These are phyloP conservation scores for Branchipolynoe longqiensis DNA, from an alignment of 2,888 invertebrate species.

Conservation along the genomic window DNA sequence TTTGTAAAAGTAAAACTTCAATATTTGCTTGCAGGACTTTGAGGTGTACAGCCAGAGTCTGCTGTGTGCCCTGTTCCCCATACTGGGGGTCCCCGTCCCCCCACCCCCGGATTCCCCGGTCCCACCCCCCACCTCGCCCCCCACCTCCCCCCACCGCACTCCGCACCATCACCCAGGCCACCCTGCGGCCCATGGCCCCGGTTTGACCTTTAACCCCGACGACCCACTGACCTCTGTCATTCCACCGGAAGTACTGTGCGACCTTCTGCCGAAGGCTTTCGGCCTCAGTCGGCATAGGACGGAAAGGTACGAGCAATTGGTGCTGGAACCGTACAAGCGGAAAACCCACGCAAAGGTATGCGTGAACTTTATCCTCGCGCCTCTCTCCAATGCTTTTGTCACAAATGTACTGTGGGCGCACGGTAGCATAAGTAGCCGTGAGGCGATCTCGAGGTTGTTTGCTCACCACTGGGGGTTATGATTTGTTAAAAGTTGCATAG, in stretches of 20 bases:
- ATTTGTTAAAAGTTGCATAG: too few relatives aligned
- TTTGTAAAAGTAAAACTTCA: too few relatives aligned
- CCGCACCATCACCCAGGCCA: conserved; percentile 67
- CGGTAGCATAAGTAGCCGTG: too few relatives aligned
- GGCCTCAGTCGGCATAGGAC: conserved; percentile 71
- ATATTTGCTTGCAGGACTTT: conserved; percentile 25
- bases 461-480: too few relatives aligned
- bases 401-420: too few relatives aligned
- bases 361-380: not conserved
- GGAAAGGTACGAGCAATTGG: conserved; percentile 71
- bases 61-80: conserved; percentile 75
- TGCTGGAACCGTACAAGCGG: conserved; percentile 69
- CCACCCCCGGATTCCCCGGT: conserved; percentile 71
- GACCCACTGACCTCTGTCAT: conserved; percentile 73
- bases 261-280: conserved; percentile 74
- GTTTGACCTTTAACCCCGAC: conserved; percentile 59
- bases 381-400: too few relatives aligned
- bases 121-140: not conserved
- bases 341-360: conserved; percentile 74
- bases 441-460: too few relatives aligned
- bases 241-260: conserved; percentile 75
- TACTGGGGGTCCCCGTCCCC: conserved; percentile 75
- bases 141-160: conserved; percentile 73
- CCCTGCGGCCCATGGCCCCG: not conserved
- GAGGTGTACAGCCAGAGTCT: conserved; percentile 72